A percentile compares a stretch with the other conserved stretches of the same genome.
These are phyloP conservation scores for Lineus longissimus DNA, from an alignment of 1,140 invertebrate genomes.

Conservation along the genomic window DNA sequence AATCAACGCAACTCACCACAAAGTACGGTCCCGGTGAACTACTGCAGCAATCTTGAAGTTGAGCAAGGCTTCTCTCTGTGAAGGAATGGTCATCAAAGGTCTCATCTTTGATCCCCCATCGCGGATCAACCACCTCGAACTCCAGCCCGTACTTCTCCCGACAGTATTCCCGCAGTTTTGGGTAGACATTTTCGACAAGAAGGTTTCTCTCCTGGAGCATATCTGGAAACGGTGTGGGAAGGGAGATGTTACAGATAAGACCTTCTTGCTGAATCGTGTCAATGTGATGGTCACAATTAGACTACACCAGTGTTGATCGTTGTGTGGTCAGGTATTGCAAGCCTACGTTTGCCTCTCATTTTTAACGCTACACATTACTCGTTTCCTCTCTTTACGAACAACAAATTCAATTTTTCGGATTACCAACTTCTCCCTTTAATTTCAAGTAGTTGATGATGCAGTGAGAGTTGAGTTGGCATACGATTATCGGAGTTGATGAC, in stretches of 20 bases:
- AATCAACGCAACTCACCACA: not conserved
- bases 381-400: too few species aligned
- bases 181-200: slow-evolving; percentile 38
- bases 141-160: slow-evolving; percentile 35
- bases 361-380: too few species aligned
- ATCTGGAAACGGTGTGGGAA: slow-evolving; percentile 32
- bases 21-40: not conserved
- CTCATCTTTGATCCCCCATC: not conserved
- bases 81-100: not conserved
- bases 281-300: not conserved
- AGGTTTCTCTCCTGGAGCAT: slow-evolving; percentile 36
- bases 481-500: too few species aligned
- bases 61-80: not conserved
- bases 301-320: not conserved
- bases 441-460: too few species aligned
- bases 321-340: too few species aligned
- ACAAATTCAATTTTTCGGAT: too few species aligned
- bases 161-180: slow-evolving; percentile 39
- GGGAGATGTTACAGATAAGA: not conserved
- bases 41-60: not conserved
- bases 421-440: too few species aligned
- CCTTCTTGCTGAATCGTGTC: not conserved
- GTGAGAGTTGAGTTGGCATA: too few species aligned
- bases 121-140: not conserved
- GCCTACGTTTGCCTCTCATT: too few species aligned